Conservation (phyloP, 1,140 invertebrate species). For the Neodiprion pinetum region DNA sequence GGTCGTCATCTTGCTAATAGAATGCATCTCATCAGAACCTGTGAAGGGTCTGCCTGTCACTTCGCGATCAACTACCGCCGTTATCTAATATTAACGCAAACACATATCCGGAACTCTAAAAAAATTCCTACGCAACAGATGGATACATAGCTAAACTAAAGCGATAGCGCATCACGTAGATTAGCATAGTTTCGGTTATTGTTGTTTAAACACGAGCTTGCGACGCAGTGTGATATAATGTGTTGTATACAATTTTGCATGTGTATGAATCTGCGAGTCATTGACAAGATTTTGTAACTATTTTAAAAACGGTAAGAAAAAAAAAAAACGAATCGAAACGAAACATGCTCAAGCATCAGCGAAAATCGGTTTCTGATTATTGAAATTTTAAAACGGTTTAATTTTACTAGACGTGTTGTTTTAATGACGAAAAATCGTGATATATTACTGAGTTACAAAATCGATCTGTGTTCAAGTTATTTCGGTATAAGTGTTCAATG, state of each 20-base stretch:
- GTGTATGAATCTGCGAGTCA: background rate
- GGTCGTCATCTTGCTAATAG: constrained; percentile 70
- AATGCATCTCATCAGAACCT: constrained; percentile 72
- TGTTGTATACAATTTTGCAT: background rate
- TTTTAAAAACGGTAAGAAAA: background rate
- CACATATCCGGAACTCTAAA: background rate
- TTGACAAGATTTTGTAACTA: background rate
- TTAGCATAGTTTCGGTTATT: background rate
- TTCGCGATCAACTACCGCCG: background rate
- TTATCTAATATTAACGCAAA: background rate
- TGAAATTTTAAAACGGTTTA: background rate
- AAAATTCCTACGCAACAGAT: background rate
- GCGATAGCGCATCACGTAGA: background rate
- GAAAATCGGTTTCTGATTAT: too few species aligned
- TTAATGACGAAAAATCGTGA: too few species aligned
- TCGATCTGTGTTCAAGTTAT: background rate
- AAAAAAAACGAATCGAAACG: background rate
- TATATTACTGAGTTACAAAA: background rate
- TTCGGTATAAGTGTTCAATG: constrained; percentile 6
- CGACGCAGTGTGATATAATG: background rate
- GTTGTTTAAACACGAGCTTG: background rate
- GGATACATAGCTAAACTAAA: background rate
- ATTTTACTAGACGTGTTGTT: too few species aligned
- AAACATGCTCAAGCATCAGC: background rate
- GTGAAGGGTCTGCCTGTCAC: constrained; percentile 50